Base-by-base conservation (phyloP, 2,888 invertebrate species). In the Ptychoptera contaminata region DNA sequence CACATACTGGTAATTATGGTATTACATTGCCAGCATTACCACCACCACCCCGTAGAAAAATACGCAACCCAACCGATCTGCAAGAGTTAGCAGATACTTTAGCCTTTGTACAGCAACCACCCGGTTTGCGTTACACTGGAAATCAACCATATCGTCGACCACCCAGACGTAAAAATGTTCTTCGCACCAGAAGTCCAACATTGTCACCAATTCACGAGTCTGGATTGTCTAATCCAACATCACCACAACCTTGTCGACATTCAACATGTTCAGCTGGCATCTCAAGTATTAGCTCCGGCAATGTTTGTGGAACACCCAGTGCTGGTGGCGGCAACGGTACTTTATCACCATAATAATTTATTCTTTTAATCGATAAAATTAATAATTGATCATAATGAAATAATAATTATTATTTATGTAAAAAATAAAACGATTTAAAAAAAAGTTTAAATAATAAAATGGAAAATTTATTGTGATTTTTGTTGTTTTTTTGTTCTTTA, bases 141-240 rank as follows among this genome's bases (percentile, higher is more conserved):
- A 32, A 36, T 35, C 36, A 31, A 44, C 38, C 15, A 34, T 60
- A 60, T 48, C 59, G 62, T 46, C 65, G 57, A 48, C 69, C 54
- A 58, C 69, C 53, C 57, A 67, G 58, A 48, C 64, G 57, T 51
- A 71, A 61, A 54, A 70, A 58, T 59, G 69, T 56, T 55, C 46
- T 72, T 56, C 60, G 72, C 56, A 58, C 67, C 47, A 55, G 72
- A 57, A 64, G 73, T 30, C 73, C 74, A 32, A 71, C 73, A 32
- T 60, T 81, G 46, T 79, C 79, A 44, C 80, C 80, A 30, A 81
- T 81, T 44, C 73, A 77, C 47, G 80, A 81, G 55, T 77, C 79
- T 39, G 80, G 80, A 30, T 64, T 78, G 14, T 79, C 79, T 40
- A 80, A 80, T 65, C 78, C 78, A 2, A 74, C 76, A 12, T 78